Evolutionary conservation across 2,113 vertebrate species (phyloP).

Genomic region (Micronycteris hirsuta): DNA sequence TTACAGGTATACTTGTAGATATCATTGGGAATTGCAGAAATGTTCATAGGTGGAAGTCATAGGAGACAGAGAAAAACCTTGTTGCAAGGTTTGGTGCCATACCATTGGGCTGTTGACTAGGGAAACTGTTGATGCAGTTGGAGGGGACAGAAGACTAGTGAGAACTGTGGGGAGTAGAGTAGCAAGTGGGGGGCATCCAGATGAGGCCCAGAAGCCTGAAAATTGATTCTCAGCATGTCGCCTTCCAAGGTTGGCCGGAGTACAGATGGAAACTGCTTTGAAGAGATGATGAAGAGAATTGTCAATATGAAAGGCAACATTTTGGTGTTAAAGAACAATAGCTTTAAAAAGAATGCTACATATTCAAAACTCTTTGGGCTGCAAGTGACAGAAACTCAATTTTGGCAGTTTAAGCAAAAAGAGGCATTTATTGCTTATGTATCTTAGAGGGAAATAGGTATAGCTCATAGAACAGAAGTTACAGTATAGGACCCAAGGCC

Average conservation of each 20-base stretch:
- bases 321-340: not conserved
- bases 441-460: not conserved
- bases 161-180: not conserved
- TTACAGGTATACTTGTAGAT: not conserved
- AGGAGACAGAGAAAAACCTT: not conserved
- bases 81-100: not conserved
- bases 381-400: not conserved
- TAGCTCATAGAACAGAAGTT: not conserved
- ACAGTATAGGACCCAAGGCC: not conserved
- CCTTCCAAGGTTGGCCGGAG: not conserved
- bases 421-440: not conserved
- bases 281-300: not conserved
- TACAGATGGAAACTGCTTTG: not conserved
- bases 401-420: constrained; percentile 12
- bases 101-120: not conserved
- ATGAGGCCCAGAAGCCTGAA: not conserved
- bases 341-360: not conserved
- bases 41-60: not conserved
- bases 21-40: not conserved
- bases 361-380: not conserved
- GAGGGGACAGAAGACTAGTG: not conserved
- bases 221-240: not conserved
- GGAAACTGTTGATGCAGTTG: not conserved
- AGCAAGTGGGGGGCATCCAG: not conserved
- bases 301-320: not conserved